phyloP scores from a whole-genome alignment of 2,113 vertebrate genomes.

The Anhinga rufa region DNA sequence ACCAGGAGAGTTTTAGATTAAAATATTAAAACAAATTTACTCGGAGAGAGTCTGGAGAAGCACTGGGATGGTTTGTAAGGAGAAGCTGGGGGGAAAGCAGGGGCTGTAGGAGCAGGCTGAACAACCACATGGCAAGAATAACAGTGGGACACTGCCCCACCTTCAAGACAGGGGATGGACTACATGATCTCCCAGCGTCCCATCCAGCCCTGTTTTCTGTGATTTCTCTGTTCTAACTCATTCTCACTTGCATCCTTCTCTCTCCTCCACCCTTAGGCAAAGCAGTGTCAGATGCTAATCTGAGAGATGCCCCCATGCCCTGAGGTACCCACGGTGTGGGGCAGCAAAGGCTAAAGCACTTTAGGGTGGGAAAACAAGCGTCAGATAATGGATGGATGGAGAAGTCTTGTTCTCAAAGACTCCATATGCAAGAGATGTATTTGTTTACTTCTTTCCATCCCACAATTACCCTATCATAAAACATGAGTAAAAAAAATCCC shows the following conservation, averaged over 20 bases:
- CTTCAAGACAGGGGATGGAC: not conserved
- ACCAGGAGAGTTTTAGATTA: not conserved
- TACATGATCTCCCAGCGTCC: not conserved
- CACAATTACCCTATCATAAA: fast-evolving
- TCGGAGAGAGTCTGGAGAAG: not conserved
- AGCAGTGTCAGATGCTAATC: not conserved
- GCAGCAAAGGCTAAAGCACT: not conserved
- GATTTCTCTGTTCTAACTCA: not conserved
- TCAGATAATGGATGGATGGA: not conserved
- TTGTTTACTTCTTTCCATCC: not conserved
- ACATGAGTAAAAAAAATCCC: not conserved
- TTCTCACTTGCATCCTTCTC: not conserved
- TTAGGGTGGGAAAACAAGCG: not conserved
- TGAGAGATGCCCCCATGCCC: not conserved
- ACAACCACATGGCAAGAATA: not conserved
- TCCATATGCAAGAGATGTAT: not conserved
- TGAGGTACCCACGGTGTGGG: not conserved
- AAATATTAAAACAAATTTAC: not conserved
- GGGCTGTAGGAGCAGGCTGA: not conserved
- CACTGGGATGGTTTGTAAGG: not conserved
- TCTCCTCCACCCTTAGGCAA: not conserved
- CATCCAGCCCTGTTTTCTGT: not conserved
- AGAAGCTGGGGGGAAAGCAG: not conserved
- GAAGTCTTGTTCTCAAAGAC: not conserved
- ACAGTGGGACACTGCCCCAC: not conserved